phyloP scores from a whole-genome alignment of 2,888 invertebrate species.

The Anticlea derivata region DNA sequence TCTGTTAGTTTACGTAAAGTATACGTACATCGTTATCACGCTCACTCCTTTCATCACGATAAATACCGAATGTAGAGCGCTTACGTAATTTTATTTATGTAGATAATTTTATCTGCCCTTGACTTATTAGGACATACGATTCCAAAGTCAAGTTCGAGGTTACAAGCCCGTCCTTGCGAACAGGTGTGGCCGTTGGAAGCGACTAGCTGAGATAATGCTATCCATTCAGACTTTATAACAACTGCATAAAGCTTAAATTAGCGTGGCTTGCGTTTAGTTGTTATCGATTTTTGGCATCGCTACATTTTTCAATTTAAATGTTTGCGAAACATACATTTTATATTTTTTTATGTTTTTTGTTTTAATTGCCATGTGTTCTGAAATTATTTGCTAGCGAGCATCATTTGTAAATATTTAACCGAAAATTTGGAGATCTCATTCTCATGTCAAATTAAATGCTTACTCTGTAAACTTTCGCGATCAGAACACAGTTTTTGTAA shows the following conservation, averaged over 20 bases:
- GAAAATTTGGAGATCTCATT: too few species aligned
- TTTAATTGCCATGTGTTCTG: neutral
- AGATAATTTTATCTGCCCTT: conserved; percentile 26
- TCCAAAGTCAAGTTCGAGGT: conserved; percentile 35
- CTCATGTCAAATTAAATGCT: too few species aligned
- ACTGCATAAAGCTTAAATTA: neutral
- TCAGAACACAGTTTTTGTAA: too few species aligned
- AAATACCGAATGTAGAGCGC: conserved; percentile 3
- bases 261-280: neutral
- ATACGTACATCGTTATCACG: too few species aligned
- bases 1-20: too few species aligned
- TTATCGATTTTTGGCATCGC: conserved; percentile 23
- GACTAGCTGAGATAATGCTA: conserved; percentile 11
- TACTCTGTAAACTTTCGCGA: too few species aligned
- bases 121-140: conserved; percentile 18
- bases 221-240: conserved; percentile 2
- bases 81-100: conserved; percentile 22
- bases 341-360: conserved; percentile 16
- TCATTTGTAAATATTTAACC: conserved; percentile 2
- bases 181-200: conserved; percentile 24
- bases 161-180: conserved; percentile 19
- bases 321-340: conserved; percentile 15
- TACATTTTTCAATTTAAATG: conserved; percentile 20
- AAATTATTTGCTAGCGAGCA: conserved; percentile 4
- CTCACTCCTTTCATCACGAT: too few species aligned